These are phyloP conservation scores for Helicorthomorpha holstii DNA, from an alignment of 1,140 invertebrate genomes.

Conservation along the genomic window DNA sequence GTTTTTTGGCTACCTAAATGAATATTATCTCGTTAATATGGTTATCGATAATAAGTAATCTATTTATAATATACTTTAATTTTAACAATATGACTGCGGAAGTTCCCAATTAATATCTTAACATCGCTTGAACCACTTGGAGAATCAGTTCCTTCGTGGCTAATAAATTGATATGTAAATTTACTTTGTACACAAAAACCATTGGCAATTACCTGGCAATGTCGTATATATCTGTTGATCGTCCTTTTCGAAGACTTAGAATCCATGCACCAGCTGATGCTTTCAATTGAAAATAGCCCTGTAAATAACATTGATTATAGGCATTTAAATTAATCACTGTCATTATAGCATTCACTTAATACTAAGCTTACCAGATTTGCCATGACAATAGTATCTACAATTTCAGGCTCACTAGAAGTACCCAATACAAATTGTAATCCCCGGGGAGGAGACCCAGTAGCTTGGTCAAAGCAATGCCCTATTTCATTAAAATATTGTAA, in stretches of 20 bases:
- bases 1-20: slow-evolving; percentile 63
- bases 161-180: slow-evolving; percentile 19
- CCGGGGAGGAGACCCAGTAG: slow-evolving; percentile 77
- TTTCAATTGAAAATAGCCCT: slow-evolving; percentile 91
- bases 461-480: slow-evolving; percentile 84
- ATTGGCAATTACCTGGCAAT: slow-evolving; percentile 35
- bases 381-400: slow-evolving; percentile 98
- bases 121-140: slow-evolving; percentile 32
- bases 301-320: slow-evolving; percentile 5
- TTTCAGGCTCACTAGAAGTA: slow-evolving; percentile 50
- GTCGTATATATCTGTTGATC: slow-evolving; percentile 81
- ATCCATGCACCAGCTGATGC: slow-evolving; percentile 94
- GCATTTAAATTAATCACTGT: neutral
- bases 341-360: neutral
- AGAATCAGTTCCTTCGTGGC: slow-evolving; percentile 56
- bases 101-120: slow-evolving; percentile 68
- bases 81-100: slow-evolving; percentile 79
- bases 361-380: slow-evolving; percentile 64
- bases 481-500: slow-evolving; percentile 8
- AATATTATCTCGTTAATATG: neutral
- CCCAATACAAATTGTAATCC: slow-evolving; percentile 94
- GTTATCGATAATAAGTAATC: neutral
- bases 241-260: slow-evolving; percentile 64
- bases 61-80: slow-evolving; percentile 36
- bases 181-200: neutral